phyloP scores from a whole-genome alignment of 2,888 invertebrate genomes.

The Dinocampus coccinellae region DNA sequence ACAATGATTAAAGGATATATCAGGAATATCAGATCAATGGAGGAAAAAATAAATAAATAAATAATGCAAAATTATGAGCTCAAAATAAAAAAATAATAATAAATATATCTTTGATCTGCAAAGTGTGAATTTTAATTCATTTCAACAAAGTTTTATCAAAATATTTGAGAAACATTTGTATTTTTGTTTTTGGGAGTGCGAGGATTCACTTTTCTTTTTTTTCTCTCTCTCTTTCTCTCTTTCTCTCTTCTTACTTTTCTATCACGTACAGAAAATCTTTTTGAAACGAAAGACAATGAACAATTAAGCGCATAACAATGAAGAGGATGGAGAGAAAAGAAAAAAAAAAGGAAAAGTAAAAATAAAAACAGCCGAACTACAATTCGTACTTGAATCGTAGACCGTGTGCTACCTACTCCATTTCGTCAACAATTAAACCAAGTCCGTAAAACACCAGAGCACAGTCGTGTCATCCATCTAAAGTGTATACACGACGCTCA shows the following conservation, averaged over 20 bases:
- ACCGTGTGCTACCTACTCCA: constrained; percentile 62
- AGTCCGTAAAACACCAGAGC: constrained; percentile 45
- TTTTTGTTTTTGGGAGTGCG: constrained; percentile 24
- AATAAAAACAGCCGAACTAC: constrained; percentile 60
- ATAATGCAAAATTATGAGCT: constrained; percentile 22
- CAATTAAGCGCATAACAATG: constrained; percentile 27
- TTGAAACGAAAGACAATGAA: constrained; percentile 31
- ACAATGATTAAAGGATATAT: constrained; percentile 2
- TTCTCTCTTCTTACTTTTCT: too few species aligned
- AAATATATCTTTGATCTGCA: constrained; percentile 50
- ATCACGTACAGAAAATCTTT: constrained; percentile 8
- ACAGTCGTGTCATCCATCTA: constrained; percentile 28
- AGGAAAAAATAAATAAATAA: neutral
- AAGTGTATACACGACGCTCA: constrained; percentile 27
- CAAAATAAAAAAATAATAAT: constrained; percentile 37
- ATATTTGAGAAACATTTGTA: constrained; percentile 55
- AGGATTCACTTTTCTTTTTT: constrained; percentile 22
- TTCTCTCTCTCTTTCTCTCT: too few species aligned
- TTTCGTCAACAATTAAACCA: constrained; percentile 65
- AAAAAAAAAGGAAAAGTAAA: constrained; percentile 54
- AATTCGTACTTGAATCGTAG: constrained; percentile 63
- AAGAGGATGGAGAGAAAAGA: constrained; percentile 36
- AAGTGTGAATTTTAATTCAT: constrained; percentile 63
- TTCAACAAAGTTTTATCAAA: constrained; percentile 66
- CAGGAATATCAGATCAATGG: neutral